phyloP scores from a whole-genome alignment of 2,888 invertebrate genomes.

The Gnatocerus cornutus region DNA sequence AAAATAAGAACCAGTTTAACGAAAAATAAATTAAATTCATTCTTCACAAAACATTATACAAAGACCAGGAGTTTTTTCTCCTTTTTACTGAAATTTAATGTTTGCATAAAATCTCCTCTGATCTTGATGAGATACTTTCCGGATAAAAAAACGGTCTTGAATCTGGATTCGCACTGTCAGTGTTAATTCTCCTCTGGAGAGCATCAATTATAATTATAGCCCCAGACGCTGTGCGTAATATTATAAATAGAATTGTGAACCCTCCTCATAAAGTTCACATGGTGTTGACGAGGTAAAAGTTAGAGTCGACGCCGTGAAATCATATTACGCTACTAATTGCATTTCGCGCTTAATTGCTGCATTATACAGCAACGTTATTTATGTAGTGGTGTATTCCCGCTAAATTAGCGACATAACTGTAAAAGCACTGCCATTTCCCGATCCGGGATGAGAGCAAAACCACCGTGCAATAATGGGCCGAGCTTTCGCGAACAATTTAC shows the following conservation, averaged over 20 bases:
- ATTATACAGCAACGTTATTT: slow-evolving; percentile 38
- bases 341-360: slow-evolving; percentile 40
- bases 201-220: slow-evolving; percentile 31
- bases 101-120: not conserved
- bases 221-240: slow-evolving; percentile 28
- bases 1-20: no score
- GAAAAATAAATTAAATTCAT: no score
- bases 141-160: not conserved
- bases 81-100: no score
- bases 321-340: slow-evolving; percentile 43
- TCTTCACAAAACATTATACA: no score
- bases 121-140: not conserved
- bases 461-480: slow-evolving; percentile 12
- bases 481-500: slow-evolving; percentile 17
- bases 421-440: slow-evolving; percentile 23
- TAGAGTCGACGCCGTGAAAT: slow-evolving; percentile 15
- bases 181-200: slow-evolving; percentile 17
- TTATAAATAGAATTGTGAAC: slow-evolving; percentile 41
- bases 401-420: slow-evolving; percentile 36
- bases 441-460: slow-evolving; percentile 16
- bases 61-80: no score
- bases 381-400: slow-evolving; percentile 24
- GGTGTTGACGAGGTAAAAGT: slow-evolving; percentile 34
- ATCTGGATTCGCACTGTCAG: slow-evolving; percentile 3
- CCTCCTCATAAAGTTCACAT: slow-evolving; percentile 36